Base-by-base conservation (phyloP, 2,113 vertebrate species). In the Cochlearius cochlearius region DNA sequence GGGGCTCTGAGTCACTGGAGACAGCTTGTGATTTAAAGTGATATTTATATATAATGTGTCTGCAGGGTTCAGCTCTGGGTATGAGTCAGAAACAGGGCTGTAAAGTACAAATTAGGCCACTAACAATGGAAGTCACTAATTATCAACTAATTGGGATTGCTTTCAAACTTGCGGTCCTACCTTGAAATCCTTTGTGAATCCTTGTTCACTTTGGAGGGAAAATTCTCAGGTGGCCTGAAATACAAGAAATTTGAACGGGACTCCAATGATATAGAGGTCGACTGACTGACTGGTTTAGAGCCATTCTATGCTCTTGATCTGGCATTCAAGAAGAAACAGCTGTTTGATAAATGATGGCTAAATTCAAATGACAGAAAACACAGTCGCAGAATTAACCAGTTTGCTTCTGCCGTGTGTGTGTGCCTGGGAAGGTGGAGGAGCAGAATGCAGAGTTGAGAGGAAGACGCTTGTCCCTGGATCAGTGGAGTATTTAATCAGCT, bases 1-100 rank as follows among this genome's bases (percentile, higher is more conserved):
- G 76, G 87, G 64, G n/a, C 80, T 93, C 80, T 96, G 94, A 96
- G 83, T 96, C 91, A 93, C 85, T 81, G 43, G 47, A 86, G 63
- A n/a, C 73, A 81, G 71, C 84, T 78, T 77, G 59, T 83, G 86
- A 91, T 84, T 81, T 91, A 17, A 85, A 89, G 66, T 87, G 9
- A 30, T 84, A 55, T 92, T 92, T 81, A 41, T 76, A 47, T 74
- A n/a, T 74, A 43, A 68, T 34, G n/a, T 95, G 80, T 79, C 80
- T 95, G 92, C 73, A 85, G 89, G 80, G 80, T 79, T 96, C 86
- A 85, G 36, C 76, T 82, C 72, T 78, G 64, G 36, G 34, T 50
- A 16, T 77, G 82, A 95, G 76, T 95, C 86, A 95, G 94, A 91
- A 92, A 58, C 32, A 72, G 80, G 60, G 23, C 63, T 93, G 13